Evolutionary conservation across 2,113 vertebrate genomes (phyloP), one percentile per base, ranked within the genome.

Genomic region (Neogobius melanostomus): DNA sequence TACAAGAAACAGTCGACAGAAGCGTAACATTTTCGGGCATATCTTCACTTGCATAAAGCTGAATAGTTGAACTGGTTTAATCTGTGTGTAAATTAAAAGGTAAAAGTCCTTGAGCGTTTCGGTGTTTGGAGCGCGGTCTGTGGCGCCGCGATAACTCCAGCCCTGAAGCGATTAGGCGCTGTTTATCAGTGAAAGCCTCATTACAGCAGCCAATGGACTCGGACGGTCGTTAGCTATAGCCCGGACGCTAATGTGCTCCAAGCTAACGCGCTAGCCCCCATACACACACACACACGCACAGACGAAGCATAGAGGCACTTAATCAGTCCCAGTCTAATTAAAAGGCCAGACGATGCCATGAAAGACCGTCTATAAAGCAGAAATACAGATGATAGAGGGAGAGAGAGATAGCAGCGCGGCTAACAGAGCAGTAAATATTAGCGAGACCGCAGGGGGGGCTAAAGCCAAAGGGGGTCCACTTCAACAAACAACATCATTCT

Each of bases 271-370:
- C 79, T 74, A 75, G 65, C 78, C 66, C 36, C 1, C 8, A 4
- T 63, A 16, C 77, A 47, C 45, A 62, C 75, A 14, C 62, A 16
- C 48, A 44, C 56, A 16, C 59, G 65, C 45, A 47, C 49, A 0
- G 43, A 47, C 72, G 5, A 61, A 87, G 71, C 81, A 75, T 79
- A 85, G 66, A 77, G 73, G 70, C 82, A 86, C 87, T 90, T 90
- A 91, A 93, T 93, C 88, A 91, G 89, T 83, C 70, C 76, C 62
- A 36, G 75, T 82, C 79, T 91, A 91, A 92, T 92, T 91, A 91
- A 91, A 92, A 90, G 80, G 78, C 75, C 79, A 75, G 73, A 70
- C 79, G 56, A 42, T 77, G 79, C 74, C 83, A 83, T 79, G 78
- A 89, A 82, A 72, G 76, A 82, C 79, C 64, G 77, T 82, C 89